phyloP scores from a whole-genome alignment of 1,140 invertebrate species.

The Periplaneta americana region DNA sequence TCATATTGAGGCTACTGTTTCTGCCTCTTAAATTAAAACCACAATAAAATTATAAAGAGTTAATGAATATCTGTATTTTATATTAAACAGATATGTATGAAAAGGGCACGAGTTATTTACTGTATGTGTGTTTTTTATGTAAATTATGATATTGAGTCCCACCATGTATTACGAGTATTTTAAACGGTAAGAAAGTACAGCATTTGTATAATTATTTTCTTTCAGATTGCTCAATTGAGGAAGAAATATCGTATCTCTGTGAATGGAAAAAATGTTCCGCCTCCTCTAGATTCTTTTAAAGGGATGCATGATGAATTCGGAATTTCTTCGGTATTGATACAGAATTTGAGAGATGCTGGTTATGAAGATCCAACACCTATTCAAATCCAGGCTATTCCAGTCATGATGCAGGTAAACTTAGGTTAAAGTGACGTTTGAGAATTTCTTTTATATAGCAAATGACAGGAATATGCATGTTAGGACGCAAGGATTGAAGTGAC shows the following conservation, averaged over 20 bases:
- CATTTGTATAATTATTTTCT: not conserved
- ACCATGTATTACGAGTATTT: not conserved
- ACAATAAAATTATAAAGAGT: too few relatives aligned
- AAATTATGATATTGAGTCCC: too few relatives aligned
- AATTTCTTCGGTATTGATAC: slow-evolving; percentile 33
- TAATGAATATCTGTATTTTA: too few relatives aligned
- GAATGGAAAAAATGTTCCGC: slow-evolving; percentile 44
- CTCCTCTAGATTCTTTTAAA: slow-evolving; percentile 43
- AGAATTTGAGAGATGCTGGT: slow-evolving; percentile 42
- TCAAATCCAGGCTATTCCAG: slow-evolving; percentile 59
- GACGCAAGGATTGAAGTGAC: too few relatives aligned
- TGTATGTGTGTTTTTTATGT: too few relatives aligned
- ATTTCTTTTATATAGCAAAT: too few relatives aligned
- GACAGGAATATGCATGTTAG: too few relatives aligned
- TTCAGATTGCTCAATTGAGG: slow-evolving; percentile 31
- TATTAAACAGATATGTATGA: too few relatives aligned
- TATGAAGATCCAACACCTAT: slow-evolving; percentile 53
- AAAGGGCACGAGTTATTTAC: too few relatives aligned
- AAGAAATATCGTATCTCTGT: slow-evolving; percentile 42
- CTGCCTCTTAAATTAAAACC: too few relatives aligned
- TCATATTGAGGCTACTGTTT: too few relatives aligned
- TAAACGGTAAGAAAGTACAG: not conserved
- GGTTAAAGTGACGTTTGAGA: too few relatives aligned
- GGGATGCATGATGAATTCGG: slow-evolving; percentile 31
- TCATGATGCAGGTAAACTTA: slow-evolving; percentile 48